These are phyloP conservation scores for Gallinago paraguaiae DNA, from an alignment of 2,113 vertebrate species.

Conservation along the genomic window DNA sequence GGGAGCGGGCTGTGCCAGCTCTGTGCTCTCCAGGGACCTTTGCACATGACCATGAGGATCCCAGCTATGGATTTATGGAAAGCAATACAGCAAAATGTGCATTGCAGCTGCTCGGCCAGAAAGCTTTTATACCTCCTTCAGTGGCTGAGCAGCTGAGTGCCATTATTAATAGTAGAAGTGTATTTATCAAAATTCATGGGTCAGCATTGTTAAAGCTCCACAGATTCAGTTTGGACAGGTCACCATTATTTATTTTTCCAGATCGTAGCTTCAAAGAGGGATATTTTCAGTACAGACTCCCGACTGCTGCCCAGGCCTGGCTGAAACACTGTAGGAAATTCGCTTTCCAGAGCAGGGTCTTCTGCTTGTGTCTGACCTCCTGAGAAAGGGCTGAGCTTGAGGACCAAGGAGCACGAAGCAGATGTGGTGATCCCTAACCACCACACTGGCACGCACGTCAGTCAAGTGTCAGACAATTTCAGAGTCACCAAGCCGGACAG, in stretches of 20 bases:
- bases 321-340: neutral
- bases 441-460: neutral
- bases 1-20: neutral
- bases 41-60: neutral
- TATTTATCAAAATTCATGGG: constrained; percentile 43
- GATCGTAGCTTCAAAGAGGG: neutral
- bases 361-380: neutral
- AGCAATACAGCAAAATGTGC: constrained; percentile 41
- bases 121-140: constrained; percentile 40
- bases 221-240: neutral
- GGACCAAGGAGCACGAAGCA: neutral
- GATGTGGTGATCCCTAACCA: neutral
- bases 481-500: neutral
- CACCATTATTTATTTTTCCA: constrained; percentile 33
- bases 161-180: constrained; percentile 48
- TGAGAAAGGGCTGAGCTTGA: neutral
- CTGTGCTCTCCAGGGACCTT: neutral
- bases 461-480: neutral
- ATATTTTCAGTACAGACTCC: neutral
- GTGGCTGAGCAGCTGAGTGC: neutral
- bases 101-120: constrained; percentile 39
- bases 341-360: neutral
- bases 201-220: constrained; percentile 44
- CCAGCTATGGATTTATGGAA: constrained; percentile 45
- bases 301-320: neutral